phyloP scores from a whole-genome alignment of 2,797 vertebrate species.

The Mus minutoides region DNA sequence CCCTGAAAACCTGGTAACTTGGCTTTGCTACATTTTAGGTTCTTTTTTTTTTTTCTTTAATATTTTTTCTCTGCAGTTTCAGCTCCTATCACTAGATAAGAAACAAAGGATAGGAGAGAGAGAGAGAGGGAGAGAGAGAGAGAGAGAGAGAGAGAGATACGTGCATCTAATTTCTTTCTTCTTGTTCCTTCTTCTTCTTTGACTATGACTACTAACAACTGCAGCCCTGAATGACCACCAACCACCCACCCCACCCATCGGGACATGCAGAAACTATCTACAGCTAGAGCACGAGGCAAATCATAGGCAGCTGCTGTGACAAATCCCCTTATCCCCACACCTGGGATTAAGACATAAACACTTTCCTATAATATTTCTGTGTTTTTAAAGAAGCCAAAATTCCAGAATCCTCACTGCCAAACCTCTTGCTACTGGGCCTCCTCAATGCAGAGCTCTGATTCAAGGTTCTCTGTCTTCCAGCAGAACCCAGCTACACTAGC shows the following conservation, averaged over 20 bases:
- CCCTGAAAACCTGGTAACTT: neutral
- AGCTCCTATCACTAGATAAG: neutral
- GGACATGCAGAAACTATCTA: neutral
- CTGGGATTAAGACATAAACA: neutral
- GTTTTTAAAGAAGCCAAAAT: neutral
- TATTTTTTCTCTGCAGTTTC: neutral
- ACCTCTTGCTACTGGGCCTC: neutral
- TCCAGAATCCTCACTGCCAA: neutral
- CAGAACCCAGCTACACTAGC: neutral
- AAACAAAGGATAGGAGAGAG: neutral
- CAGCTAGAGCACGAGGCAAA: neutral
- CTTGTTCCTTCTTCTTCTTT: neutral
- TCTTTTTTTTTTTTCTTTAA: neutral
- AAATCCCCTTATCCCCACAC: neutral
- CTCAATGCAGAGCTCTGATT: accelerated
- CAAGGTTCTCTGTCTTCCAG: accelerated
- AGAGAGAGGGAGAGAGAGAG: no score
- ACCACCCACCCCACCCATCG: neutral
- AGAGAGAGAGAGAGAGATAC: no score
- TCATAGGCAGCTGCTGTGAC: neutral
- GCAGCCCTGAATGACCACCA: neutral
- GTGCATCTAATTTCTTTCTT: neutral
- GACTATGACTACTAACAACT: neutral
- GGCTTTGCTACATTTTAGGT: neutral
- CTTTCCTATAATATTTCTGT: neutral